These are phyloP conservation scores for Zaprionus ornatus DNA, from an alignment of 1,140 invertebrate genomes.

Conservation along the genomic window DNA sequence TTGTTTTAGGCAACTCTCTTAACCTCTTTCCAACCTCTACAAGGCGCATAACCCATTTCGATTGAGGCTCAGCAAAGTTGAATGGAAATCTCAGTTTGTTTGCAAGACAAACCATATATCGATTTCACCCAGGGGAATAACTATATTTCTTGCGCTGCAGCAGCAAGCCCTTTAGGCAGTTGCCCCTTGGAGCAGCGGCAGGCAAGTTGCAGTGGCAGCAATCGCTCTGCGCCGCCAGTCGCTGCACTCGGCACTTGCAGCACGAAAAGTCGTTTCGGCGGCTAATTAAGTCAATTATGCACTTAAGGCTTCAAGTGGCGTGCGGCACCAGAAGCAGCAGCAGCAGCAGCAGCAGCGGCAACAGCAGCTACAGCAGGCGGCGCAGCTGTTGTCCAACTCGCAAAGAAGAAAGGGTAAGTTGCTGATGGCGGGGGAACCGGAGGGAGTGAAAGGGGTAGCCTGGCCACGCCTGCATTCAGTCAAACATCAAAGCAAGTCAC, in stretches of 20 bases:
- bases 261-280: constrained; percentile 71
- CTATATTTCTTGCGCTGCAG: neutral
- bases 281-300: constrained; percentile 82
- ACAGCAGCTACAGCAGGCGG: constrained; percentile 1
- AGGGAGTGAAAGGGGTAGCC: neutral
- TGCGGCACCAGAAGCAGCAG: constrained; percentile 59
- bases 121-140: neutral
- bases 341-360: constrained; percentile 24
- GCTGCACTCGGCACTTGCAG: constrained; percentile 12
- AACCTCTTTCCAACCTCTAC: too few relatives aligned
- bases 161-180: constrained; percentile 2
- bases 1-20: too few relatives aligned
- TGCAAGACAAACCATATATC: neutral
- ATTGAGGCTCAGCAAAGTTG: too few relatives aligned
- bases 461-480: constrained; percentile 58
- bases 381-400: constrained; percentile 15
- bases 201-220: neutral
- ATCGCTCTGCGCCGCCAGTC: constrained; percentile 3
- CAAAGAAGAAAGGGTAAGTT: neutral
- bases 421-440: neutral
- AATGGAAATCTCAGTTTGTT: neutral
- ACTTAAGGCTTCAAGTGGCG: constrained; percentile 76
- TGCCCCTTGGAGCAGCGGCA: neutral
- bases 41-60: too few relatives aligned
- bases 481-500: constrained; percentile 80